phyloP scores from a whole-genome alignment of 2,888 invertebrate genomes.

The Nephrotoma guestfalica region DNA sequence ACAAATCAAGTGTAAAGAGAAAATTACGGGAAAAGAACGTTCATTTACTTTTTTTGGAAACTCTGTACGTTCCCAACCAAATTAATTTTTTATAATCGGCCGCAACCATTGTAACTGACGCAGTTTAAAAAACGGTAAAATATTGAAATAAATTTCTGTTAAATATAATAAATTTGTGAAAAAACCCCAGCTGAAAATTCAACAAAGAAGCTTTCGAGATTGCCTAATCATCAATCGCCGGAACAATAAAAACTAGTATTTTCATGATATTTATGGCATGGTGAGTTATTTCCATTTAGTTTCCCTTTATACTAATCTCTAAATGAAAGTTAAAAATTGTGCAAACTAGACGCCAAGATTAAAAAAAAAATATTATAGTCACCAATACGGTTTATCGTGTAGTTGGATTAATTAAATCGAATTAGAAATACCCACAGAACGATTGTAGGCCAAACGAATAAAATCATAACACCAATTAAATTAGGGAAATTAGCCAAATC shows the following conservation, averaged over 20 bases:
- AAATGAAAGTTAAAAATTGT: neutral
- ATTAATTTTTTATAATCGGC: no score
- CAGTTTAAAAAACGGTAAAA: no score
- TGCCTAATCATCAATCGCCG: neutral
- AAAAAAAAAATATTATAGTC: neutral
- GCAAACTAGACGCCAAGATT: neutral
- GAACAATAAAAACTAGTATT: neutral
- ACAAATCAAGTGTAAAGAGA: no score
- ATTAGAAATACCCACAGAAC: neutral
- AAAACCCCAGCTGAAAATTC: neutral
- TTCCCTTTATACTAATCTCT: neutral
- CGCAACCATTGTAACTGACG: no score
- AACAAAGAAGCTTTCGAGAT: neutral
- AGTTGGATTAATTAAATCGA: neutral
- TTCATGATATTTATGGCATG: neutral
- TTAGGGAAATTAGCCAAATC: neutral
- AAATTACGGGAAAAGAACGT: no score
- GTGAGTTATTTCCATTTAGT: neutral
- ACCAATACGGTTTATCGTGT: neutral
- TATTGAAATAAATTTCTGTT: no score
- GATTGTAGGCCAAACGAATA: neutral
- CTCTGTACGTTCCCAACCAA: no score
- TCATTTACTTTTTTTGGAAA: no score
- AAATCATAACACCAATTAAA: neutral
- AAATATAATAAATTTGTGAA: neutral